Evolutionary conservation across 2,113 vertebrate species (phyloP), one percentile per base, ranked within the genome.

Genomic region (Atlantisia rogersi): DNA sequence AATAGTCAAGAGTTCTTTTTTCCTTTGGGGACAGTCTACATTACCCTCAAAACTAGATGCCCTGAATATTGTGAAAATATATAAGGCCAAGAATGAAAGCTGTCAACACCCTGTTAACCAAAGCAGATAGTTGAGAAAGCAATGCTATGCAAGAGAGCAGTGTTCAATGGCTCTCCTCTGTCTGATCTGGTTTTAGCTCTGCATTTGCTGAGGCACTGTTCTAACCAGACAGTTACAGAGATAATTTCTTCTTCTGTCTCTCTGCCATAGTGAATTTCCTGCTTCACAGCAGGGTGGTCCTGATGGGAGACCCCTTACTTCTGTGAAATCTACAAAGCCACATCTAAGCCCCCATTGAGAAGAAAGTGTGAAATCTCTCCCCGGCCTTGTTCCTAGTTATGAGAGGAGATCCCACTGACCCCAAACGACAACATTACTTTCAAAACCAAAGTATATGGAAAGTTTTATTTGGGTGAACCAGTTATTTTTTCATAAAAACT

Each of bases 241-340:
- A 55, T 53, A 55, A 35, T 60, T 42, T 77, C 13, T 42, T 82
- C 12, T 82, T 50, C 59, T 67, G 11, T 48, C 4, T 46, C 26
- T 25, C 15, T 86, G 37, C 25, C 81, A 29, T 25, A 39, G 8
- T 56, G 46, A 60, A 32, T n/a, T 53, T 19, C 16, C 28, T 62
- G 12, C 19, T n/a, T 15, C 40, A 46, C 11, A 44, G 8, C 0
- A 0, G 3, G 10, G 15, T 21, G 8, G 4, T 73, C 31, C 65
- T 69, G 24, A 50, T 3, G 6, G 53, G 21, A 87, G 24, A 60
- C 3, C 4, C 5, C 11, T 78, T 67, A 50, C 22, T 86, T 35
- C 19, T 22, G 16, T 21, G 29, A 9, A n/a, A 67, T 73, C 13
- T 77, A 31, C 52, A 78, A 67, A 91, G 68, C 15, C 4, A 20